A percentile compares a stretch with the other conserved stretches of the same genome.
phyloP scores from a whole-genome alignment of 2,113 vertebrate genomes.

The Progne subis region DNA sequence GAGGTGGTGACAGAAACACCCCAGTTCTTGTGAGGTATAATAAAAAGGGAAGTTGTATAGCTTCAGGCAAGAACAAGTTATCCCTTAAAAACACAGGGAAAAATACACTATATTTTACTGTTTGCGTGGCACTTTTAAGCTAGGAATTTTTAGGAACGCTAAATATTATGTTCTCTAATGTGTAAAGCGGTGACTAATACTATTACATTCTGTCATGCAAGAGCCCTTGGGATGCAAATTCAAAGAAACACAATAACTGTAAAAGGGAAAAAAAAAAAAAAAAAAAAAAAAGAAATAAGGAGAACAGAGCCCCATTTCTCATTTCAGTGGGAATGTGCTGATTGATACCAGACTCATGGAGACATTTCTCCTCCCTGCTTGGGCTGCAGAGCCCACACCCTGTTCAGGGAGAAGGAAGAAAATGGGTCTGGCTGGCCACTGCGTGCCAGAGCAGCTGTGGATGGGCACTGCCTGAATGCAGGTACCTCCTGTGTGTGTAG shows the following conservation, averaged over 20 bases:
- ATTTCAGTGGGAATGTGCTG: neutral
- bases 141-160: slow-evolving; percentile 12
- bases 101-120: neutral
- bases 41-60: neutral
- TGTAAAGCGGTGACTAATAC: slow-evolving; percentile 38
- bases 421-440: neutral
- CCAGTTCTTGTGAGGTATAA: neutral
- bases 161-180: slow-evolving; percentile 59
- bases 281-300: neutral
- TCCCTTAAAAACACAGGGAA: neutral
- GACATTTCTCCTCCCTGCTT: neutral
- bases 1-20: neutral
- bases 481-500: neutral
- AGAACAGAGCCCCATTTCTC: neutral
- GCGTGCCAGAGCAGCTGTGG: neutral
- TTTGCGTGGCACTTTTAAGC: slow-evolving; percentile 23
- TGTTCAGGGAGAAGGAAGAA: neutral
- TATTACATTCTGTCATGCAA: slow-evolving; percentile 35
- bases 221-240: slow-evolving; percentile 39
- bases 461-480: neutral
- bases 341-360: neutral
- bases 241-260: neutral
- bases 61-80: slow-evolving; percentile 17
- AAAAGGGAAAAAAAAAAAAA: neutral
- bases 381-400: neutral